Conservation (phyloP, 2,888 invertebrate species). For the Dione juno region DNA sequence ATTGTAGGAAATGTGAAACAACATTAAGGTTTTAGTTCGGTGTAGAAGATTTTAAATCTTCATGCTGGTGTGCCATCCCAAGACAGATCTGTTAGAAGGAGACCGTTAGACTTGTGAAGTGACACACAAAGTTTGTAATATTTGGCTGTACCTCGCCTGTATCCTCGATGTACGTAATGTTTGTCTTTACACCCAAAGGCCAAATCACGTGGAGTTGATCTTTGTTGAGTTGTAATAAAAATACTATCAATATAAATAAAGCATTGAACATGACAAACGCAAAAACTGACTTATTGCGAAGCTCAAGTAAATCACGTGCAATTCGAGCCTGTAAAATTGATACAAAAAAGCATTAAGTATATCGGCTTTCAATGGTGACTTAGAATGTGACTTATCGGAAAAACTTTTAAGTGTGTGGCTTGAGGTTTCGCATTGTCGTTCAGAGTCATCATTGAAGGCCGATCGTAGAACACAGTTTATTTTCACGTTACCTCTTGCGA, state of each 20-base stretch:
- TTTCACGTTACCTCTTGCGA: conserved; percentile 94
- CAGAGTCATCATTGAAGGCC: conserved; percentile 80
- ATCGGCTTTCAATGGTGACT: conserved; percentile 84
- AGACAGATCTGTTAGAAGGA: conserved; percentile 81
- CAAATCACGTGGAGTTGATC: conserved; percentile 98
- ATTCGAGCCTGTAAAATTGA: conserved; percentile 91
- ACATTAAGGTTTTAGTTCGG: conserved; percentile 70
- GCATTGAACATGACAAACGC: conserved; percentile 99
- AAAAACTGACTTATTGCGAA: conserved; percentile 98
- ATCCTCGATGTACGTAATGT: conserved; percentile 96
- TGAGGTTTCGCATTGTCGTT: conserved; percentile 45
- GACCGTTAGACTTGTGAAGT: conserved; percentile 81
- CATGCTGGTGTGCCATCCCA: conserved; percentile 81
- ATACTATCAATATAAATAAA: conserved; percentile 98
- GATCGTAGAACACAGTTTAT: conserved; percentile 69
- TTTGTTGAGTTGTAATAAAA: conserved; percentile 99
- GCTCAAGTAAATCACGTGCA: conserved; percentile 94
- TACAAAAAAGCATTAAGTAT: conserved; percentile 74
- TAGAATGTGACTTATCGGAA: conserved; percentile 59
- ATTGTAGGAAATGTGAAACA: conserved; percentile 67
- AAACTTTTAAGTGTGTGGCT: conserved; percentile 31
- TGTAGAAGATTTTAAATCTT: conserved; percentile 65
- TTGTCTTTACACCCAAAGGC: conserved; percentile 97
- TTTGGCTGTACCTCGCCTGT: conserved; percentile 92
- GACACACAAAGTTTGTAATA: conserved; percentile 74